Base-by-base conservation (phyloP, 2,797 vertebrate genomes). In the Falco columbarius region DNA sequence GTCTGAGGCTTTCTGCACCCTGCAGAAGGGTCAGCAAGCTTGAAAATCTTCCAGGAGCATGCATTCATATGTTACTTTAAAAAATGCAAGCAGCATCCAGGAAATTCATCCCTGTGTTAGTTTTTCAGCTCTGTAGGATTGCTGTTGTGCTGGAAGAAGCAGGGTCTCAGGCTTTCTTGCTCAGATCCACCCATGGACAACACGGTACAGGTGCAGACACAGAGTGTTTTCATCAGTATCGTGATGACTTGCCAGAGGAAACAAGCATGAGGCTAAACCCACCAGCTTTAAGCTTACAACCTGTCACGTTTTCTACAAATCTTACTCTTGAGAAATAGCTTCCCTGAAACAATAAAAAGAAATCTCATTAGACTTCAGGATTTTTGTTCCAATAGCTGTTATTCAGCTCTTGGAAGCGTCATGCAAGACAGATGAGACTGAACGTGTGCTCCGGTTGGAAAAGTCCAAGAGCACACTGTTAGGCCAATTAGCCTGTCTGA, bases 371-470 rank as follows among this genome's bases (percentile, higher is more conserved):
- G 23, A 71, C 42, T 34, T 93, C 63, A 70, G 34, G 10, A 68
- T 74, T 95, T 93, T 89, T 89, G 27, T 87, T 58, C 30, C 6
- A 34, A 32, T 29, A 81, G 51, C 24, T 79, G 20, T 84, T 90
- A 72, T 63, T 82, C 27, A 91, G 32, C 55, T 87, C 44, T 80
- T 67, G 55, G 29, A 89, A 71, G 58, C 56, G 22, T 71, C 47
- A 67, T 91, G 77, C 44, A 89, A 93, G 77, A 95, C 59, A 56
- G 71, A 93, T 85, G 86, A 86, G 38, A 66, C 62, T 59, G 47
- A 71, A 85, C 71, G 21, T 34, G 22, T 73, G 29, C 44, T 82
- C 8, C 47, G 36, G 6, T 36, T 89, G 59, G 40, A 81, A 72
- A 83, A 76, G 14, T 9, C 51, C 80, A 42, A 55, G 84, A 80